A percentile compares a stretch with the other conserved stretches of the same genome.
Evolutionary conservation across 2,888 invertebrate genomes (phyloP).

Genomic region (Eumerus sabulonum): DNA sequence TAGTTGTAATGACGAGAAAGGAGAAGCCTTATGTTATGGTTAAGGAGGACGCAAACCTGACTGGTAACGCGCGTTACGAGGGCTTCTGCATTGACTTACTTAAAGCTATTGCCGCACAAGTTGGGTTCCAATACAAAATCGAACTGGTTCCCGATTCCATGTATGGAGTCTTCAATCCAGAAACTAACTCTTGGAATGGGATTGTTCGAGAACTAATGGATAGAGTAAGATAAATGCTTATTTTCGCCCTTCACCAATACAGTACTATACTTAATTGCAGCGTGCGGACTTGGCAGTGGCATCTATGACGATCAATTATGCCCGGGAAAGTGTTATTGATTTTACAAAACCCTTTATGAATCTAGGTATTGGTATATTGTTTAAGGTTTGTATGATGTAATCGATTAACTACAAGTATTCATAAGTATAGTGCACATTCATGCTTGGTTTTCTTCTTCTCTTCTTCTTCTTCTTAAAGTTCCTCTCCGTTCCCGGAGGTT

Average conservation of each 20-base stretch:
- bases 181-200: constrained; percentile 94
- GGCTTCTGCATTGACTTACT: constrained; percentile 95
- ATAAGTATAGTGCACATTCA: constrained; percentile 70
- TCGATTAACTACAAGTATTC: too few species aligned
- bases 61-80: constrained; percentile 92
- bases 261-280: constrained; percentile 78
- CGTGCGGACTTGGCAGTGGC: constrained; percentile 97
- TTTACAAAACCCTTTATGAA: constrained; percentile 99
- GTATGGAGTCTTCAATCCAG: constrained; percentile 93
- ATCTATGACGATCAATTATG: constrained; percentile 98
- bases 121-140: constrained; percentile 93
- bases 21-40: constrained; percentile 96
- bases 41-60: constrained; percentile 89
- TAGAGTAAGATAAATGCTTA: constrained; percentile 81
- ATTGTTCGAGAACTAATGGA: constrained; percentile 93
- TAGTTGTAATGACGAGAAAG: constrained; percentile 95
- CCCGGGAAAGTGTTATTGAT: constrained; percentile 92
- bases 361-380: constrained; percentile 96
- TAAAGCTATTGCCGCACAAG: constrained; percentile 88
- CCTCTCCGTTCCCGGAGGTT: too few species aligned
- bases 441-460: background rate
- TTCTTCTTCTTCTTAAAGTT: too few species aligned
- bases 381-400: constrained; percentile 83
- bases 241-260: background rate
- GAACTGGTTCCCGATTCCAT: constrained; percentile 91